Base-by-base conservation (phyloP, 2,113 vertebrate species). In the Eleginops maclovinus region DNA sequence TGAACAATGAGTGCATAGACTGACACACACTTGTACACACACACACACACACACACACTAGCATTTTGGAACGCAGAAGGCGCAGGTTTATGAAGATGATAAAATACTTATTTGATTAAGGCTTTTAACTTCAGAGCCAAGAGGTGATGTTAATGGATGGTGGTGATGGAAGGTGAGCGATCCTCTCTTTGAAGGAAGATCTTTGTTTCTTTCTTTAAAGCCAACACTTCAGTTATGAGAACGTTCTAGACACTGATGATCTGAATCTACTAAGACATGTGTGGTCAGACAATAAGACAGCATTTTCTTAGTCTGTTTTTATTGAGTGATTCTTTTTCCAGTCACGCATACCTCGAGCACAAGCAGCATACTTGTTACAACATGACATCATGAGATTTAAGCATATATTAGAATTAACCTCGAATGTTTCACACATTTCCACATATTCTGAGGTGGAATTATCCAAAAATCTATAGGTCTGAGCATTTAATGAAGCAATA, bases 101-200 rank as follows among this genome's bases (percentile, higher is more conserved):
- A 86, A 93, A 79, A 87, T 88, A 79, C 54, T 50, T 77, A 36
- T 71, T 87, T 93, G 75, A 93, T 91, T 79, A 85, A 81, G 77
- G 75, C 75, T 77, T 80, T 77, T 64, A 46, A 65, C 49, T 68
- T 83, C 62, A 64, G 81, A 75, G 77, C 64, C 75, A 44, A 46
- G 75, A 66, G 41, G 61, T 75, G 73, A 69, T 72, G 64, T 68
- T 83, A 87, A 89, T 88, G 80, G 63, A 64, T 36, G 63, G 87
- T 69, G 86, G 24, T 90, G 88, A 93, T 79, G 46, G 84, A 87
- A 66, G 77, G 40, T 44, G 55, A 67, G 77, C 11, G 2, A 54
- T 62, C 50, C 6, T 47, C 49, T 64, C 69, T 77, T 80, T 76
- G 73, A 83, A 54, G 44, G 47, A 10, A 40, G 59, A 62, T n/a